Percentiles rank a stretch among this genome's conserved stretches.
These are phyloP conservation scores for Gnatocerus cornutus DNA, from an alignment of 2,888 invertebrate species.

Conservation along the genomic window DNA sequence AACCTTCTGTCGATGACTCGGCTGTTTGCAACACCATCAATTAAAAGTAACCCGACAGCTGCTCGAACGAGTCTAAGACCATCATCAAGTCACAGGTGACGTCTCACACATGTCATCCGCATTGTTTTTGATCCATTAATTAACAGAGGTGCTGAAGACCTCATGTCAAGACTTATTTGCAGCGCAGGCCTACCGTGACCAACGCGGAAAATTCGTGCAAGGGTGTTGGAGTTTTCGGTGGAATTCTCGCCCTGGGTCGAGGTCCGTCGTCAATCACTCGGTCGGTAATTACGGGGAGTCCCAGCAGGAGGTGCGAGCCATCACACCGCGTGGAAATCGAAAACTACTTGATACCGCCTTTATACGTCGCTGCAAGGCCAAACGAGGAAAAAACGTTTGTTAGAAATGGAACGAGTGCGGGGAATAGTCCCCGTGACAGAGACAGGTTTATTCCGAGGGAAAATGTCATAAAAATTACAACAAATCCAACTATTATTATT, in stretches of 20 bases:
- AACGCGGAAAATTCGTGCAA: constrained; percentile 9
- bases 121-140: constrained; percentile 66
- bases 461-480: background rate
- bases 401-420: constrained; percentile 33
- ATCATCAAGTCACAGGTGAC: constrained; percentile 59
- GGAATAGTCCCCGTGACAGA: constrained; percentile 32
- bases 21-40: constrained; percentile 68
- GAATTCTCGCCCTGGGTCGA: constrained; percentile 52
- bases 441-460: constrained; percentile 13
- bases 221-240: constrained; percentile 47
- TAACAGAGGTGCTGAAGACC: constrained; percentile 64
- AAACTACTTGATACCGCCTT: constrained; percentile 61
- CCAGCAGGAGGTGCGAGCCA: constrained; percentile 58
- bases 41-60: constrained; percentile 69
- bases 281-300: constrained; percentile 49
- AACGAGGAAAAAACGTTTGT: constrained; percentile 31
- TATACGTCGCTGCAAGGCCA: constrained; percentile 36
- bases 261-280: constrained; percentile 65
- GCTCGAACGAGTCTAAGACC: constrained; percentile 53
- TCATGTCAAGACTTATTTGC: constrained; percentile 51
- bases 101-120: constrained; percentile 66
- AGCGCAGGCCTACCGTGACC: constrained; percentile 42
- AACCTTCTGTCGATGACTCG: constrained; percentile 68
- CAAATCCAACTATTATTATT: too few relatives aligned
- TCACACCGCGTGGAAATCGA: constrained; percentile 63